Conservation (phyloP, 2,888 invertebrate species). For the Rutpela maculata region DNA sequence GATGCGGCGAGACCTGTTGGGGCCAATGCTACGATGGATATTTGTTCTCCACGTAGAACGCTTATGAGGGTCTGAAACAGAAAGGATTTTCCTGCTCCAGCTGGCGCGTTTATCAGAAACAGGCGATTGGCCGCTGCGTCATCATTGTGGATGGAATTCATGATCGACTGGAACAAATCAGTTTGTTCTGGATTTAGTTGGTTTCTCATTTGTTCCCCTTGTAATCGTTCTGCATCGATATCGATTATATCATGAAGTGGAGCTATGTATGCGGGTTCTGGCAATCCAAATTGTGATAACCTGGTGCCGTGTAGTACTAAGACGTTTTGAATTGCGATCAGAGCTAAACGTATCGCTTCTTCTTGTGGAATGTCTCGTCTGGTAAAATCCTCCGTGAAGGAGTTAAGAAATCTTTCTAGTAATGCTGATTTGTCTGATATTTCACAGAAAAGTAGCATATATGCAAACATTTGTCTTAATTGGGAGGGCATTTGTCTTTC, state of each 20-base stretch:
- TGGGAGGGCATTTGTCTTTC: not conserved
- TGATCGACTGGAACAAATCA: not conserved
- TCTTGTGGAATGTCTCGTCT: not conserved
- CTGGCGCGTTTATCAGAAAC: not conserved
- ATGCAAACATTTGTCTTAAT: no score
- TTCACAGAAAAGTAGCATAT: not conserved
- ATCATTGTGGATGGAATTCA: not conserved
- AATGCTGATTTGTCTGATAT: not conserved
- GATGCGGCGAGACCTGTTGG: slow-evolving; percentile 10
- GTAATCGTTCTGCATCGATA: not conserved
- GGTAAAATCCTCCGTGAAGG: not conserved
- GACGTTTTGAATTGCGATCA: not conserved
- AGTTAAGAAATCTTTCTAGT: not conserved
- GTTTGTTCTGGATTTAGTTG: not conserved
- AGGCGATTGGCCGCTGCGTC: not conserved
- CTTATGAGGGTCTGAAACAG: no score
- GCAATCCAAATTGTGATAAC: not conserved
- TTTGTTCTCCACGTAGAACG: not conserved
- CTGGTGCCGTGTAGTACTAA: not conserved
- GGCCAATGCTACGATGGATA: not conserved
- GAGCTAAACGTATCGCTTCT: not conserved
- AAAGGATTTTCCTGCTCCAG: slow-evolving; percentile 12
- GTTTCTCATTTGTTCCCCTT: not conserved
- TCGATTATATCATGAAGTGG: not conserved
- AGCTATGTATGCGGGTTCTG: not conserved